Evolutionary conservation across 2,797 vertebrate species (phyloP), one percentile per base, ranked within the genome.

Genomic region (Leucoraja ocellata): DNA sequence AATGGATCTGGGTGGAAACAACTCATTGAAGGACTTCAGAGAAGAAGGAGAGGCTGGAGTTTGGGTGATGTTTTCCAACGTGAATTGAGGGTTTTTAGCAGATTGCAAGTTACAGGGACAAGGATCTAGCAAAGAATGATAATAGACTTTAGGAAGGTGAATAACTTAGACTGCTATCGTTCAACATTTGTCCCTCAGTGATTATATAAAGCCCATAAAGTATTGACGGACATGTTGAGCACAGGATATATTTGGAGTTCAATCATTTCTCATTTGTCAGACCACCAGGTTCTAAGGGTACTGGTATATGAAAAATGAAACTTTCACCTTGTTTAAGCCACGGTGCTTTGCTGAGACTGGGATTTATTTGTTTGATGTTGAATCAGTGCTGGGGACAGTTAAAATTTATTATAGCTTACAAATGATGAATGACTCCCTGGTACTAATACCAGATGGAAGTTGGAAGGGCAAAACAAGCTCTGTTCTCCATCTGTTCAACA

Each of bases 401-500:
- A 92, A 76, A 58, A 92, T 92, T 54, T 92, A 92, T 92, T 92
- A 76, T 54, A 92, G 71, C 90, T 92, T 92, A n/a, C 90, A 74
- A 92, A 54, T 92, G 90, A 92, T 76, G 71, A 76, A 92, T 92
- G 90, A 92, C 68, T 76, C 39, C 73, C 39, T 3, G 1, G 90
- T 92, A 76, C 90, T 76, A 46, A 92, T 76, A 92, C 90, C 90
- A 92, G 90, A 92, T 92, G 90, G 68, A 92, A 54, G 68, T 76
- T 92, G 39, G 90, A 92, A 76, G 10, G 90, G n/a, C 71, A 92
- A 76, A 76, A 58, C 32, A 39, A 14, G 86, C 73, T 92, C 90
- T 92, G 90, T 92, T 92, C 90, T 92, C 90, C 90, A 92, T 73
- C 90, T 92, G 90, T 73, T 92, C 71, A 54, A 76, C 90, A 92